A percentile compares a stretch with the other conserved stretches of the same genome.
Evolutionary conservation across 2,797 vertebrate species (phyloP).

Genomic region (Tenualosa ilisha): DNA sequence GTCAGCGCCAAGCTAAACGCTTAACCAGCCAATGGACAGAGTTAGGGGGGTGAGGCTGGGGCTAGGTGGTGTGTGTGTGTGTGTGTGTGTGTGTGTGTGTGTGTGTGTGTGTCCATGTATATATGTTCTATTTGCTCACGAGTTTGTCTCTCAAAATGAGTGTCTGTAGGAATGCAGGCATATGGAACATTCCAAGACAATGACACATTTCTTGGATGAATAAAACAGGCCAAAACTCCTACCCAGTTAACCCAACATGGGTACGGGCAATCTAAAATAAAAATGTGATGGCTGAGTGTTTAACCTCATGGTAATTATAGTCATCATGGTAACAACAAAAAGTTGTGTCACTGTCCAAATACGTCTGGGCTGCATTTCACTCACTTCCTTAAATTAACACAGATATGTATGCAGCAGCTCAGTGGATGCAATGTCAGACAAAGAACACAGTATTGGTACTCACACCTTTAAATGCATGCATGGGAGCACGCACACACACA

Average conservation of each 20-base stretch:
- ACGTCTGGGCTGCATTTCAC: background rate
- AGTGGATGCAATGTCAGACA: background rate
- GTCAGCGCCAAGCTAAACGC: background rate
- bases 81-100: background rate
- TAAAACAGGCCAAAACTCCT: background rate
- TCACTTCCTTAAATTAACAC: background rate
- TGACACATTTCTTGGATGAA: background rate
- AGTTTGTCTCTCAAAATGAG: background rate
- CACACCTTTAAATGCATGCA: background rate
- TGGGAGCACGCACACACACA: background rate
- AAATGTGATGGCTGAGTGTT: background rate
- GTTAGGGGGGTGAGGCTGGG: too few relatives aligned
- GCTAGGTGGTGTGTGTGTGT: background rate
- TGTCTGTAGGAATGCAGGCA: background rate
- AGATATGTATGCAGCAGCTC: background rate
- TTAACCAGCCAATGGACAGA: background rate
- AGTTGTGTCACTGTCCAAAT: background rate
- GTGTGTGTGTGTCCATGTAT: background rate
- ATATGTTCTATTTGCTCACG: background rate
- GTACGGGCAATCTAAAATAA: background rate
- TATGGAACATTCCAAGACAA: background rate
- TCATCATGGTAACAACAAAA: background rate
- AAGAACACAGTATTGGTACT: background rate
- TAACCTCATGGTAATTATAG: constrained; percentile 12
- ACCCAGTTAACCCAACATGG: background rate